phyloP scores from a whole-genome alignment of 1,140 invertebrate genomes.

The Nautilus pompilius region DNA sequence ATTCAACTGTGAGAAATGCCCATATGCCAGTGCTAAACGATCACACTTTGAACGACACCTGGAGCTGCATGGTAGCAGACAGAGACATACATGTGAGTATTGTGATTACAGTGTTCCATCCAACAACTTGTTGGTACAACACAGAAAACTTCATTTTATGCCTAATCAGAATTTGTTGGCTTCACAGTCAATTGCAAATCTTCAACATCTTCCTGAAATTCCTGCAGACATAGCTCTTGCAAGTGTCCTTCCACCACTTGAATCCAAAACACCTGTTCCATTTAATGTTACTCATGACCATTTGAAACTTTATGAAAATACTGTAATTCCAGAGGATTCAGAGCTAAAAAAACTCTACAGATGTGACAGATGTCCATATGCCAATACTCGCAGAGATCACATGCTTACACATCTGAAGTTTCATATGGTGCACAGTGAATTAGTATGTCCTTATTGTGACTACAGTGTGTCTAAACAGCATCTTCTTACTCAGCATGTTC shows the following conservation, averaged over 20 bases:
- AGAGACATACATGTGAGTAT: slow-evolving; percentile 76
- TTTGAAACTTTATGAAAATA: slow-evolving; percentile 48
- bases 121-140: slow-evolving; percentile 49
- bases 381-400: slow-evolving; percentile 68
- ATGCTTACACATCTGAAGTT: slow-evolving; percentile 73
- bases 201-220: slow-evolving; percentile 45
- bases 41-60: slow-evolving; percentile 82
- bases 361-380: slow-evolving; percentile 77
- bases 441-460: slow-evolving; percentile 79
- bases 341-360: slow-evolving; percentile 57
- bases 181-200: slow-evolving; percentile 47
- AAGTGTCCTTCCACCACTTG: slow-evolving; percentile 35
- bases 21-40: slow-evolving; percentile 81
- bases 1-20: slow-evolving; percentile 67
- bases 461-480: slow-evolving; percentile 75
- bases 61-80: slow-evolving; percentile 77
- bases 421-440: slow-evolving; percentile 65
- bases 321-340: slow-evolving; percentile 25
- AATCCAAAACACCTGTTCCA: slow-evolving; percentile 30
- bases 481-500: slow-evolving; percentile 75
- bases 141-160: slow-evolving; percentile 44
- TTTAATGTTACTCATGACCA: slow-evolving; percentile 48
- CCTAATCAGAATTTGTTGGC: slow-evolving; percentile 52
- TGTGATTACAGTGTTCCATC: slow-evolving; percentile 82
- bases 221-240: slow-evolving; percentile 50